A percentile compares a stretch with the other conserved stretches of the same genome.
Evolutionary conservation across 2,888 invertebrate genomes (phyloP).

Genomic region (Gymnoscelis rufifasciata): DNA sequence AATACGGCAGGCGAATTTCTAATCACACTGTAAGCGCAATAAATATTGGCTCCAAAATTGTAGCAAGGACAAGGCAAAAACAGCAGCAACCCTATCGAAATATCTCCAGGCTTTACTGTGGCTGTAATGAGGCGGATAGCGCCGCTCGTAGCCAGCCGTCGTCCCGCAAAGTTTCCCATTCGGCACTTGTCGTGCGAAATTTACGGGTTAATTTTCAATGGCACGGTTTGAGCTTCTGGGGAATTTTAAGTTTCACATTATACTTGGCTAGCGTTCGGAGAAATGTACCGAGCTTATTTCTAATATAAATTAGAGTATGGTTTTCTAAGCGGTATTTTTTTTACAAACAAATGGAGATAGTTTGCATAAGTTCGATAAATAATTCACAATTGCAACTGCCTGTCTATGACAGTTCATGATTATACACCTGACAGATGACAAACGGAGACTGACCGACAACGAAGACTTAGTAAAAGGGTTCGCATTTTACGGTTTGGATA

Average conservation of each 20-base stretch:
- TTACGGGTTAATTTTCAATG: conserved; percentile 78
- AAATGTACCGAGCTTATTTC: conserved; percentile 19
- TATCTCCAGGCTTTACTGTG: conserved; percentile 34
- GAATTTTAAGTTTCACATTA: conserved; percentile 63
- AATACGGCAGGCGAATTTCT: no score
- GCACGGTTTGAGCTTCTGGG: conserved; percentile 59
- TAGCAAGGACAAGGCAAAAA: not conserved
- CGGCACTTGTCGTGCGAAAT: conserved; percentile 74
- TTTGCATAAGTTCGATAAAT: no score
- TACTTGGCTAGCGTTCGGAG: conserved; percentile 41
- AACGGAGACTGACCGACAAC: no score
- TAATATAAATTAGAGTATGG: conserved; percentile 7
- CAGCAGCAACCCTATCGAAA: not conserved
- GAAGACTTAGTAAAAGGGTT: no score
- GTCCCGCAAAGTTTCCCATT: conserved; percentile 71
- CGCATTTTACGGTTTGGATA: no score
- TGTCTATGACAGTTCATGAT: no score
- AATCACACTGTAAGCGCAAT: no score
- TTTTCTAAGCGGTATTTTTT: not conserved
- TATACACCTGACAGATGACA: no score
- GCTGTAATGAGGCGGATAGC: conserved; percentile 57
- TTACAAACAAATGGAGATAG: no score
- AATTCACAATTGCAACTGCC: no score
- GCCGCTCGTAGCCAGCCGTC: conserved; percentile 54
- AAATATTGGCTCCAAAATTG: not conserved